Evolutionary conservation across 23 tunicate species (phyloP), one percentile per base, ranked within the genome.

Genomic region (Clavelina lepadiformis): DNA sequence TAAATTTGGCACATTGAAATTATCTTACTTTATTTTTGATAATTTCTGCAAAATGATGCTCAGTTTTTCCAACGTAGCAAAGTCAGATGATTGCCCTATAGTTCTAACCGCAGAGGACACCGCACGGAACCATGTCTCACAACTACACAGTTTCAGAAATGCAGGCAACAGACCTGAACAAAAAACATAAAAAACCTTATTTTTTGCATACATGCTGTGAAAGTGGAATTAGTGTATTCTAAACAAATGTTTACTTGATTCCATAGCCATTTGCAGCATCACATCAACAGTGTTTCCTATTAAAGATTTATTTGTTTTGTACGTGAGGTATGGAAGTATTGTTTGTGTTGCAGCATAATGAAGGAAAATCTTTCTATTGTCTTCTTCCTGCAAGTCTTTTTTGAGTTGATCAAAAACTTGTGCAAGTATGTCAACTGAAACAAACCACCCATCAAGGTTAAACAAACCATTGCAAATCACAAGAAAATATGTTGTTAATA

Each of bases 211-310:
- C n/a, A n/a, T n/a, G n/a, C n/a, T n/a, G n/a, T 15, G 15, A 41
- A 15, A 11, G 49, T 11, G 15, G 49, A 11, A 41, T 11, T 11
- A 11, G 11, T 15, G 15, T 15, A 41, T 11, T 11, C 49, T 41
- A 41, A 11, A 11, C 20, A 53, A 49, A 20, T 1, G 3, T 44
- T 37, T 61, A 79, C 88, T 44, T 35, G 95, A 88, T 56, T 88
- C 87, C 68, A 80, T 74, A 0, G 87, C 64, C 96, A 88, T 79
- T 38, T 88, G 96, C n/a, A 88, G 57, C 68, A 88, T 65, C 3
- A 88, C 66, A 74, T 88, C 96, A 36, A 88, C 71, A 37, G 87
- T 67, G 71, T 67, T 55, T 15, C 82, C 73, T 33, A 88, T 8
- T 85, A 86, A 35, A 4, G 85, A 68, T 65, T 78, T 86, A 76